These are phyloP conservation scores for Calvadosia cruxmelitensis DNA, from an alignment of 30 jellyfish, hydroid and myxozoan genomes.

Conservation along the genomic window DNA sequence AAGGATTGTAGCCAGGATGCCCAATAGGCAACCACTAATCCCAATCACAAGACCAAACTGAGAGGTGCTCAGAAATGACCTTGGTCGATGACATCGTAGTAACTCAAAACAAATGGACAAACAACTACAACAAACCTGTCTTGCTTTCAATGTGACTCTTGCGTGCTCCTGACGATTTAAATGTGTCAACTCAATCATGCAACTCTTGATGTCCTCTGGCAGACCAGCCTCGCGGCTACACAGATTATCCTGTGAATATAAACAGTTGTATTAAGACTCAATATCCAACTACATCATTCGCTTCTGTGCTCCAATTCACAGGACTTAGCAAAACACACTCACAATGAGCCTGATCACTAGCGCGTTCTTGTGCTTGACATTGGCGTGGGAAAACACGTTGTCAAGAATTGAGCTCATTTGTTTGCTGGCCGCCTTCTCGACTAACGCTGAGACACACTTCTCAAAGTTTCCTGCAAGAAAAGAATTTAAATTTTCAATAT, in stretches of 20 bases:
- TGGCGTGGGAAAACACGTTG: slow-evolving; percentile 66
- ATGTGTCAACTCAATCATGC: slow-evolving; percentile 62
- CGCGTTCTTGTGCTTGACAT: slow-evolving; percentile 62
- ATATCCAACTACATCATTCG: not conserved
- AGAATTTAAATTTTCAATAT: too few relatives aligned
- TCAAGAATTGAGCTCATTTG: slow-evolving; percentile 33
- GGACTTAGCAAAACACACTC: slow-evolving; percentile 14
- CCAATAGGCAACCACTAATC: too few relatives aligned
- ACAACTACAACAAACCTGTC: slow-evolving; percentile 51
- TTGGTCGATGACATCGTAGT: too few relatives aligned
- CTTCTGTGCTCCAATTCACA: too few relatives aligned
- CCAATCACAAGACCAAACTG: too few relatives aligned
- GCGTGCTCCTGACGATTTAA: slow-evolving; percentile 89
- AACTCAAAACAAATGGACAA: not conserved
- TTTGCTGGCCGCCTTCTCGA: slow-evolving; percentile 36
- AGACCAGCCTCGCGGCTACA: slow-evolving; percentile 66
- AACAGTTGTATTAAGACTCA: not conserved
- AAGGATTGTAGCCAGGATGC: too few relatives aligned
- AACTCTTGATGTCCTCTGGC: slow-evolving; percentile 54
- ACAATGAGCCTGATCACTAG: slow-evolving; percentile 63
- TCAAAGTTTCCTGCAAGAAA: slow-evolving; percentile 75
- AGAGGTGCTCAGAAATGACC: too few relatives aligned
- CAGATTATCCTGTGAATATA: slow-evolving; percentile 55
- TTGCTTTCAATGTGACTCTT: slow-evolving; percentile 90
- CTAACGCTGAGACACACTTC: slow-evolving; percentile 61